phyloP scores from a whole-genome alignment of 2,888 invertebrate species.

The Scaptomyza tumidula region DNA sequence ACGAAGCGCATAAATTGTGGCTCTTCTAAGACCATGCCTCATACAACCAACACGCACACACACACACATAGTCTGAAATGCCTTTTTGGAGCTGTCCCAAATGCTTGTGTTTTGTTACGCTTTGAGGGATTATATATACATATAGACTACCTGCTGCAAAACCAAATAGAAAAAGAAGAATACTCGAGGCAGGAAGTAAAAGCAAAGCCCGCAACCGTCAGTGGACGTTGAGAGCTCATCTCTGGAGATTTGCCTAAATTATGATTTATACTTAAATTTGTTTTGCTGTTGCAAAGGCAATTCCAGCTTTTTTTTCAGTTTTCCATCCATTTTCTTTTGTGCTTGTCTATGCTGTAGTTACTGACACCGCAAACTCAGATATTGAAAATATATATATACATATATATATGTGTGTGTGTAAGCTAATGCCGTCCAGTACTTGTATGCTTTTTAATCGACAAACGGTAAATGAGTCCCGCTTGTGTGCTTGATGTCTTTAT shows the following conservation, averaged over 20 bases:
- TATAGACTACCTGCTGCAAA: constrained; percentile 50
- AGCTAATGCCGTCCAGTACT: constrained; percentile 37
- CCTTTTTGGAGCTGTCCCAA: constrained; percentile 34
- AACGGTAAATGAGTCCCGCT: constrained; percentile 64
- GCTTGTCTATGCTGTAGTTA: constrained; percentile 42
- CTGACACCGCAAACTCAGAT: constrained; percentile 52
- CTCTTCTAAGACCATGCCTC: constrained; percentile 42
- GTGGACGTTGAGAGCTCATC: constrained; percentile 72
- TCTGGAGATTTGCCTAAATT: constrained; percentile 77
- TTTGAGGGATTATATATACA: constrained; percentile 67
- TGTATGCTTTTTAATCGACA: constrained; percentile 59
- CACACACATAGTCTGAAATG: constrained; percentile 19
- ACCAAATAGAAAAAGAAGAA: neutral
- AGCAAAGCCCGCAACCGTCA: constrained; percentile 37
- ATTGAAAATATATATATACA: neutral
- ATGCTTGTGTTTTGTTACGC: constrained; percentile 64
- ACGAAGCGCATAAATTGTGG: constrained; percentile 76
- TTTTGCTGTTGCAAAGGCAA: constrained; percentile 38
- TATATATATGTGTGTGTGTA: neutral
- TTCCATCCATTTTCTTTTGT: constrained; percentile 15
- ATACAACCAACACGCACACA: constrained; percentile 17
- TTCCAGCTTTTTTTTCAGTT: constrained; percentile 30
- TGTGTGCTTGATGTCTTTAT: constrained; percentile 74
- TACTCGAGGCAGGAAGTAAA: constrained; percentile 11
- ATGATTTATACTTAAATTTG: constrained; percentile 73